A percentile compares a stretch with the other conserved stretches of the same genome.
These are phyloP conservation scores for Mimachlamys varia DNA, from an alignment of 2,888 invertebrate species.

Conservation along the genomic window DNA sequence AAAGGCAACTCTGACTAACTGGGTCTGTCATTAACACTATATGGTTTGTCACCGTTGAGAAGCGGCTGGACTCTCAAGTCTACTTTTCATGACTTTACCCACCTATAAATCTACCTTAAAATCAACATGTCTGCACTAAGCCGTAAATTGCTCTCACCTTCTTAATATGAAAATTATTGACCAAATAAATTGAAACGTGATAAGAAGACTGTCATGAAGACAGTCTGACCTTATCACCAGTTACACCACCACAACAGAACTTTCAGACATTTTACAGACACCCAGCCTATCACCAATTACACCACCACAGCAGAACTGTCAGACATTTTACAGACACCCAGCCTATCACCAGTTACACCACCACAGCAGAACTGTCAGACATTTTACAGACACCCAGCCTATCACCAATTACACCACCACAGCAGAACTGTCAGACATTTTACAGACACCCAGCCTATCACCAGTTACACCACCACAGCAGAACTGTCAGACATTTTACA, in stretches of 20 bases:
- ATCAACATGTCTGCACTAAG: background rate
- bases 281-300: too few species aligned
- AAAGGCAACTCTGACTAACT: background rate
- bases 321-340: background rate
- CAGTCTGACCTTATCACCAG: background rate
- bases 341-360: background rate
- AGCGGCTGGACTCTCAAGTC: background rate
- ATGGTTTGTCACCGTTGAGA: background rate
- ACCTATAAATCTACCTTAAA: background rate
- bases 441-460: too few species aligned
- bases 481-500: too few species aligned
- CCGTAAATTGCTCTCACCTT: conserved; percentile 16
- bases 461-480: background rate
- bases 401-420: too few species aligned
- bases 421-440: too few species aligned
- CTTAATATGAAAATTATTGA: conserved; percentile 33
- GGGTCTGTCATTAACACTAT: background rate
- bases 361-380: background rate
- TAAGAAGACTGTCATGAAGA: background rate
- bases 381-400: too few species aligned
- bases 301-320: background rate
- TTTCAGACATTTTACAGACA: too few species aligned
- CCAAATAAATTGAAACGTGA: conserved; percentile 20
- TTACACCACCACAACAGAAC: background rate
- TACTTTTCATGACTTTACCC: background rate